phyloP scores from a whole-genome alignment of 2,113 vertebrate species.

The Laticauda colubrina region DNA sequence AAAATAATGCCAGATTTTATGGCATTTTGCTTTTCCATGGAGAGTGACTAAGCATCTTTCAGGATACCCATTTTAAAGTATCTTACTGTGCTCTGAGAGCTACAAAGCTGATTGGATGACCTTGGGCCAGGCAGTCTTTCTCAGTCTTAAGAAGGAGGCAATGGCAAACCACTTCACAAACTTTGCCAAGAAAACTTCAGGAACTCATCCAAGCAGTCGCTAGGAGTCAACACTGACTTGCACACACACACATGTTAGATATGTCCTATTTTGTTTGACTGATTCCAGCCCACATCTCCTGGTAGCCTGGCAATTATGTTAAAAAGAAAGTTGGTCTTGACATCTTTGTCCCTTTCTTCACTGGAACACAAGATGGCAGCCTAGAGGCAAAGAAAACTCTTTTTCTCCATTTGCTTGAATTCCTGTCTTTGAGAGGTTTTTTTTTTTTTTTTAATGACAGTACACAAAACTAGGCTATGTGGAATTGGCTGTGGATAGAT shows the following conservation, averaged over 20 bases:
- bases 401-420: not conserved
- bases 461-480: constrained; percentile 11
- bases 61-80: not conserved
- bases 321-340: not conserved
- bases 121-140: not conserved
- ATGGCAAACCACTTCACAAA: not conserved
- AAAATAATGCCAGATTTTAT: not conserved
- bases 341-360: not conserved
- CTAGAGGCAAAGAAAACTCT: constrained; percentile 9
- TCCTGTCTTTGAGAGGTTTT: not conserved
- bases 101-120: not conserved
- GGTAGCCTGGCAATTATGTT: not conserved
- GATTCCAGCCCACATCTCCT: not conserved
- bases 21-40: not conserved
- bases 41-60: not conserved
- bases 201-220: not conserved
- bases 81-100: not conserved
- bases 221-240: not conserved
- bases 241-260: constrained; percentile 5
- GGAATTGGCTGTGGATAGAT: not conserved
- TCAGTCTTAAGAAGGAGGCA: not conserved
- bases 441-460: not conserved
- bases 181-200: not conserved
- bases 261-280: not conserved
- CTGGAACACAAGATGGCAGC: constrained; percentile 17